phyloP scores from a whole-genome alignment of 1,140 invertebrate species.

The Drosophila leontia region DNA sequence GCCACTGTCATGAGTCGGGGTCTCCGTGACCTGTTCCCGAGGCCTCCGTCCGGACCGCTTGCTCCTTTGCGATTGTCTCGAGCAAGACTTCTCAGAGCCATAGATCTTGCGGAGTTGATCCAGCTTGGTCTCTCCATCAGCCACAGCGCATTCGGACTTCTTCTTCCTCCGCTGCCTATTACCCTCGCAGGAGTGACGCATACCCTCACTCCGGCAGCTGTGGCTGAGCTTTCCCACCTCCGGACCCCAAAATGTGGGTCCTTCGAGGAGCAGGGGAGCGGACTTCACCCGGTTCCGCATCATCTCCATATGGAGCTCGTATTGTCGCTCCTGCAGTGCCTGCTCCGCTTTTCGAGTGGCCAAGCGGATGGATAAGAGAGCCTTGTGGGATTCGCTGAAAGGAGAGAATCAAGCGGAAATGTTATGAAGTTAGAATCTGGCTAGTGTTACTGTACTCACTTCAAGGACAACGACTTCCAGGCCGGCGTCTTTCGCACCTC shows the following conservation, averaged over 20 bases:
- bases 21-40: slow-evolving; percentile 30
- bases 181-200: slow-evolving; percentile 64
- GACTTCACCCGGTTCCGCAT: slow-evolving; percentile 83
- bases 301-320: slow-evolving; percentile 81
- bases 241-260: slow-evolving; percentile 78
- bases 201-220: slow-evolving; percentile 66
- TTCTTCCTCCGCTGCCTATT: slow-evolving; percentile 58
- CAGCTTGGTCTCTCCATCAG: slow-evolving; percentile 54
- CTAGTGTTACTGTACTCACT: slow-evolving; percentile 49
- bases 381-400: slow-evolving; percentile 77
- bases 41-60: slow-evolving; percentile 38
- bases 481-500: slow-evolving; percentile 82
- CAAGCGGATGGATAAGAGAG: slow-evolving; percentile 71
- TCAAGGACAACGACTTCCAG: slow-evolving; percentile 79
- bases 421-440: background rate
- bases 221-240: slow-evolving; percentile 79
- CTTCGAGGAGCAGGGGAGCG: slow-evolving; percentile 78
- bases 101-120: slow-evolving; percentile 78
- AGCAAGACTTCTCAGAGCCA: slow-evolving; percentile 63
- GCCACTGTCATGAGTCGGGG: slow-evolving; percentile 71
- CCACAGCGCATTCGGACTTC: slow-evolving; percentile 52
- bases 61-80: slow-evolving; percentile 64
- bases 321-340: slow-evolving; percentile 74
- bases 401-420: background rate
- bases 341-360: slow-evolving; percentile 84